A percentile compares a stretch with the other conserved stretches of the same genome.
These are phyloP conservation scores for Anguilla japonica DNA, from an alignment of 2,113 vertebrate genomes.

Conservation along the genomic window DNA sequence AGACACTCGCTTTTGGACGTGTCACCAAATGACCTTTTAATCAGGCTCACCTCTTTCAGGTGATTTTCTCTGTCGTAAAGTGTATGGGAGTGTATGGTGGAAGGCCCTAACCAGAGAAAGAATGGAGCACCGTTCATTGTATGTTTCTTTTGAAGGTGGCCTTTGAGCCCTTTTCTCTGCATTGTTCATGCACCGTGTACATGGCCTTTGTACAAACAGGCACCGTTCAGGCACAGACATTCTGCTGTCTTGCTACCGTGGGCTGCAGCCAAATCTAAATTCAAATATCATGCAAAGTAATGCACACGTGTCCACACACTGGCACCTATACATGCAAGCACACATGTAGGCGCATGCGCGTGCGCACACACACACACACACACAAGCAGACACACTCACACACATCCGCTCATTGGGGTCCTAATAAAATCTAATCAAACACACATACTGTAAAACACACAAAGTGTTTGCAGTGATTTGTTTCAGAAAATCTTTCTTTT, in stretches of 20 bases:
- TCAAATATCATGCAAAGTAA: too few species aligned
- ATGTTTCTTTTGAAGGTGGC: background rate
- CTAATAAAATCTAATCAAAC: too few species aligned
- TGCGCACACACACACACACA: too few species aligned
- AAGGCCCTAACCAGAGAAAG: background rate
- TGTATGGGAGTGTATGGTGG: background rate
- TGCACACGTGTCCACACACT: too few species aligned
- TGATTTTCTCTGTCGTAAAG: background rate
- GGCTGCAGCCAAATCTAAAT: background rate
- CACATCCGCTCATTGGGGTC: background rate
- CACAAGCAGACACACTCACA: background rate
- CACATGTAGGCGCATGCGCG: too few species aligned
- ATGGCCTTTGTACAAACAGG: background rate
- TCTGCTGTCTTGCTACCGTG: background rate
- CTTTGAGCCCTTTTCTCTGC: background rate
- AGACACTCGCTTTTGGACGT: background rate
- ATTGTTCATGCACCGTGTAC: background rate
- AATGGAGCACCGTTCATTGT: background rate
- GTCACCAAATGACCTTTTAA: constrained; percentile 1
- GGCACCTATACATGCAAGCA: too few species aligned
- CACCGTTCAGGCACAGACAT: background rate
- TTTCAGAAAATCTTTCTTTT: background rate
- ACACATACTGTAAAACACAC: background rate
- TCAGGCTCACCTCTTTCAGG: background rate
- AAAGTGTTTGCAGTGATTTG: background rate